Evolutionary conservation across 2,888 invertebrate species (phyloP), one percentile per base, ranked within the genome.

Genomic region (Tuberolachnus salignus): DNA sequence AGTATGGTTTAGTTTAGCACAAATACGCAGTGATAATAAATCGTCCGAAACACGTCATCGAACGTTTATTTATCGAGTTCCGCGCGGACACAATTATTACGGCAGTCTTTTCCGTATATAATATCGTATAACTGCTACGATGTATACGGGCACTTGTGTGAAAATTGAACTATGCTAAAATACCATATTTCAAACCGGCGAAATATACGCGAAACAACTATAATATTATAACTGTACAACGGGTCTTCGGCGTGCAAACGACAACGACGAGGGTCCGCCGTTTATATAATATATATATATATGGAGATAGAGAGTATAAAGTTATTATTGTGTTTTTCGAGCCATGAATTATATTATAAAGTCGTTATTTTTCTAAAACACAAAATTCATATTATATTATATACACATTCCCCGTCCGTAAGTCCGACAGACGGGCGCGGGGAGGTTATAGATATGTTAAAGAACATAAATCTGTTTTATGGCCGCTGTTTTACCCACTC

Each of bases 401-500:
- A 34, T 34, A 57, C 64, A 46, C 57, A 42, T 57, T 26, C 57
- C 44, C 23, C 75, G 44, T 23, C 63, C 66, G 13, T 44, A 34
- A 21, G 23, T 9, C 46, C 34, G 14, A 1, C 19, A 19, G 11
- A 42, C 4, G 19, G 66, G 14, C 8, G 34, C 13, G 8, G 53
- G 26, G 49, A 53, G 71, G 6, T 34, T 34, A 34, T 21, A 26
- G 55, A 44, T 49, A 69, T 23, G 59, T 49, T n/a, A 69, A 78
- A 57, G 11, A 51, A 78, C 59, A 78, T 69, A 78, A 78, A 61
- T 78, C 78, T 23, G 69, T 78, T 78, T 69, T 69, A 78, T 59
- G 49, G 67, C 1, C 67, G 42, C 78, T 59, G 67, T 78, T 78
- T 69, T 74, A 64, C 64, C 71, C 78, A 81, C 81, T n/a, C 81